Base-by-base conservation (phyloP, 1,140 invertebrate species). In the Ceratosolen fusciceps region DNA sequence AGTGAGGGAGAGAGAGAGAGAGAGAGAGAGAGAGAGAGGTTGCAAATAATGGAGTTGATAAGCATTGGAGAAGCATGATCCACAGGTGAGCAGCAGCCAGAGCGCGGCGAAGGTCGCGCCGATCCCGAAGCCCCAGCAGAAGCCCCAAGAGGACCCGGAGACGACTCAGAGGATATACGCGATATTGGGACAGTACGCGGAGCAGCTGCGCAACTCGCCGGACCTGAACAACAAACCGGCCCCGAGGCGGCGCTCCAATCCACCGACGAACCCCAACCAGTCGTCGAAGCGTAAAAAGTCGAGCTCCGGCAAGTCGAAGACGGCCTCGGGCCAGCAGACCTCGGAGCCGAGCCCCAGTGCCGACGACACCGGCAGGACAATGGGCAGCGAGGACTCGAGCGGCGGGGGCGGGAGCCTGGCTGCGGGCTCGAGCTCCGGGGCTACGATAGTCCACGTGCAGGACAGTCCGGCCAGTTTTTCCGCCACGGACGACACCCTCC, bases 151-250 rank as follows among this genome's bases (percentile, higher is more conserved):
- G 88, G 95, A 96, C 84, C 95, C 96, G 86, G 94, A 95, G 84
- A 96, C 95, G 0, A 94, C 94, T 1, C 94, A 95, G 85, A 91
- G 95, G 73, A 96, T 96, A 77, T 93, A 95, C 77, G 95, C 95
- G 73, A 96, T 96, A 84, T 86, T 96, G 26, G 94, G 95, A 2
- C 94, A 95, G 84, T 96, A 96, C 87, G 94, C 95, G 56, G 95
- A 95, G 83, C 95, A 96, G 83, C 88, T 96, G 49, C 90, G 95
- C 75, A 95, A 95, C 86, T 95, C 94, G 7, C 95, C 95, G 0
- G 95, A 96, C 86, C 83, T 94, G 24, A 95, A 95, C 85, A 95
- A 96, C 86, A 96, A 95, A 86, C 95, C 95, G 0, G 95, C 95
- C 1, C 95, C 94, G 0, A 90, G 94, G 79, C 90, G 94, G 84